A percentile compares a stretch with the other conserved stretches of the same genome.
Evolutionary conservation across 2,797 vertebrate species (phyloP).

Genomic region (Fratercula arctica): DNA sequence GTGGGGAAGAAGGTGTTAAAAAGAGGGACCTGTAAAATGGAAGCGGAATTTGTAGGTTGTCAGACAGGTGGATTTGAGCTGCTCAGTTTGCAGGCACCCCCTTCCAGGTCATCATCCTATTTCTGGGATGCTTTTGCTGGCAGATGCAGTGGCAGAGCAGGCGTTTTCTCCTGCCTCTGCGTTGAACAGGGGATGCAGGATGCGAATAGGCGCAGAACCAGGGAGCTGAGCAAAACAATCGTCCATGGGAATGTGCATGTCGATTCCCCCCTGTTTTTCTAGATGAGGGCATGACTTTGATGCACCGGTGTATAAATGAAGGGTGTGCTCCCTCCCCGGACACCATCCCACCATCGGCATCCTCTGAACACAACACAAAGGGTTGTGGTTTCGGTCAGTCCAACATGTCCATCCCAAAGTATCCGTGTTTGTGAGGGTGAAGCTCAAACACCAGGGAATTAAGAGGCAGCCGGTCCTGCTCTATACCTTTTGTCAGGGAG

Average conservation of each 20-base stretch:
- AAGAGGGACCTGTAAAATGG: neutral
- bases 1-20: neutral
- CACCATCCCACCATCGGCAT: neutral
- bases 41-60: neutral
- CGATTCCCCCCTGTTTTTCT: neutral
- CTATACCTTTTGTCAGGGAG: neutral
- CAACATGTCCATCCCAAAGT: neutral
- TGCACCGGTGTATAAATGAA: neutral
- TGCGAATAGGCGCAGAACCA: neutral
- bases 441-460: neutral
- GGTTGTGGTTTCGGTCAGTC: neutral
- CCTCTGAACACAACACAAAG: neutral
- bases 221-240: neutral
- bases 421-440: neutral
- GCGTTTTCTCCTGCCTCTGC: neutral
- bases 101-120: neutral
- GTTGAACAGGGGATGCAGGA: neutral
- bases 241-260: fast-evolving
- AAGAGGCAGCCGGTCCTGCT: neutral
- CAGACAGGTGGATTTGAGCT: neutral
- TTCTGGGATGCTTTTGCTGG: neutral
- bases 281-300: fast-evolving
- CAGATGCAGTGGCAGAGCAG: neutral
- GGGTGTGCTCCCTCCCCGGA: neutral
- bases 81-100: neutral